Evolutionary conservation across 2,113 vertebrate genomes (phyloP).

Genomic region (Puffinus mauretanicus): DNA sequence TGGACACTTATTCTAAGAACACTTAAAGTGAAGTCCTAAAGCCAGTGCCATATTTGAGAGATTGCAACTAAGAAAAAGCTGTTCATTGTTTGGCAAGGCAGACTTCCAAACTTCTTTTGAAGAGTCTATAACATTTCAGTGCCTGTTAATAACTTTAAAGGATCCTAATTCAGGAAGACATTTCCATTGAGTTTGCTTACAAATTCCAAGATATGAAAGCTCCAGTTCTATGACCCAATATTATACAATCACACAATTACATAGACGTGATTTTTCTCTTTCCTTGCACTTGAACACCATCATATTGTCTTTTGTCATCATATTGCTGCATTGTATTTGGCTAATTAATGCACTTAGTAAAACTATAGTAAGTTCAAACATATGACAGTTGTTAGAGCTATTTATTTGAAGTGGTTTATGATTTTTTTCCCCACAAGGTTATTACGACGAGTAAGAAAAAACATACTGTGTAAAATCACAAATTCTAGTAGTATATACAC

Average conservation of each 20-base stretch:
- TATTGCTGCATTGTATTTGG: not conserved
- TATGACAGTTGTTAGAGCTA: not conserved
- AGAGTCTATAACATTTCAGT: not conserved
- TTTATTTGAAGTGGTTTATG: not conserved
- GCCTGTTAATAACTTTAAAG: not conserved
- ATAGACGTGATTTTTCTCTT: not conserved
- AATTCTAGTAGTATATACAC: not conserved
- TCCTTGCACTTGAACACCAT: not conserved
- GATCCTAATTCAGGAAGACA: not conserved
- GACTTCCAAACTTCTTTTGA: not conserved
- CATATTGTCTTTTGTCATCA: not conserved
- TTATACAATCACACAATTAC: not conserved
- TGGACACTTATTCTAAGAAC: not conserved
- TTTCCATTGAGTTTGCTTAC: not conserved
- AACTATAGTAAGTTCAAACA: not conserved
- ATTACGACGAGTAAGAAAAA: not conserved
- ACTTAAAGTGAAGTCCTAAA: not conserved
- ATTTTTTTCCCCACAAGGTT: not conserved
- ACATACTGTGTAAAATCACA: not conserved
- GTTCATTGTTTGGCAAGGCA: not conserved
- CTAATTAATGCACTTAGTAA: not conserved
- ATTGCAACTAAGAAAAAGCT: not conserved
- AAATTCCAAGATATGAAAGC: not conserved
- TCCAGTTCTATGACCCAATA: not conserved
- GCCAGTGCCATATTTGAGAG: not conserved